Base-by-base conservation (phyloP, 2,113 vertebrate species). In the Nestor notabilis region DNA sequence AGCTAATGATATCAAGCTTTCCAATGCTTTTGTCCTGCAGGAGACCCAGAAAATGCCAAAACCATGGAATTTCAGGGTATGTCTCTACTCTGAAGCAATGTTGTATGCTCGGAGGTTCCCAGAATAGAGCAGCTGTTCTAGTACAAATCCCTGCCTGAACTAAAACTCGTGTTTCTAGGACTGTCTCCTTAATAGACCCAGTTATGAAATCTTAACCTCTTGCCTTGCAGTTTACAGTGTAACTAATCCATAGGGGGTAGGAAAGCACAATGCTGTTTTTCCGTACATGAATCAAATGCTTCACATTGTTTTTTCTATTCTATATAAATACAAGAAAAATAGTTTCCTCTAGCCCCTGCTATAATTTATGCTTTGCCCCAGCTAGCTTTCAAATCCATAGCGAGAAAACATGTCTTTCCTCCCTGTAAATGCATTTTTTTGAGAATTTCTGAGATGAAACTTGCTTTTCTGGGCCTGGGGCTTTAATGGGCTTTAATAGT, bases 31-130 rank as follows among this genome's bases (percentile, higher is more conserved):
- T 41, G 8, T 88, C 28, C 58, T 70, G 17, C n/a, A 43, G 31
- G 23, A 77, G 17, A 70, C 33, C 8, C 21, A 50, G 37, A 43
- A 86, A 90, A 58, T 49, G 3, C 49, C 20, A 20, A 15, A 39
- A 0, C 19, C 9, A 6, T 13, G 15, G 17, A 69, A 23, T 13
- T 0, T 0, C 13, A 41, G 44, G 23, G 13, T 29, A 10, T 31
- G 24, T 35, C 50, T 89, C 4, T 58, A 12, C 69, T 52, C 61
- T 55, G 55, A 71, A 49, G 53, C 55, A 49, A 9, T 18, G 55
- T 28, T 1, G 0, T 16, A 4, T 11, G 18, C 25, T 91, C 33
- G 35, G 56, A 50, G 29, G 7, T 50, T 78, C 82, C 61, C 66
- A 69, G 52, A 66, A 90, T 2, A 76, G 33, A 89, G 47, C 33